Percentiles rank a stretch among this genome's conserved stretches.
Evolutionary conservation across 2,797 vertebrate genomes (phyloP).

Genomic region (Onychomys torridus): DNA sequence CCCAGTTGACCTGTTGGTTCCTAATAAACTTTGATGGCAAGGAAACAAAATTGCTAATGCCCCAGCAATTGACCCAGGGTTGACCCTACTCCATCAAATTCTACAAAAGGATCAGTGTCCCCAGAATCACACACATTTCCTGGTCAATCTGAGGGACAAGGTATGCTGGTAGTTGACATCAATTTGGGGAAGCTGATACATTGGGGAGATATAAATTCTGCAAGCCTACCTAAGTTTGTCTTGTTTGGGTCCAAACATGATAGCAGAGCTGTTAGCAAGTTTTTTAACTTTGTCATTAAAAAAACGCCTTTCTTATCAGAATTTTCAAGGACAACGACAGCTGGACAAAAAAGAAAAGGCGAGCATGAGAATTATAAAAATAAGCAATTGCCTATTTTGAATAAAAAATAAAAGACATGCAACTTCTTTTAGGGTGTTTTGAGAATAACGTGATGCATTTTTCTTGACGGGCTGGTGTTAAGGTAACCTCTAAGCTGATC

Average conservation of each 20-base stretch:
- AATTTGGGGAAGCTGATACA: not conserved
- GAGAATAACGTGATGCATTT: constrained; percentile 72
- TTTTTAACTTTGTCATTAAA: constrained; percentile 81
- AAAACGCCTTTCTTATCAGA: constrained; percentile 73
- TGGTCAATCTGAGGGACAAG: not conserved
- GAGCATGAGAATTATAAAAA: constrained; percentile 69
- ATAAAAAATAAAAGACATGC: constrained; percentile 58
- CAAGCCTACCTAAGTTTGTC: constrained; percentile 53
- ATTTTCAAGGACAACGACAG: constrained; percentile 75
- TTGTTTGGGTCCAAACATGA: constrained; percentile 48
- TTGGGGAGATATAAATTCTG: constrained; percentile 58
- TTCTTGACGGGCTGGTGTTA: constrained; percentile 80
- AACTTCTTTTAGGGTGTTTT: constrained; percentile 75
- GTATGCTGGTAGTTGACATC: constrained; percentile 15
- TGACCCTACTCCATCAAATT: constrained; percentile 61
- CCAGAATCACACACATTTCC: constrained; percentile 62
- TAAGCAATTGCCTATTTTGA: constrained; percentile 68
- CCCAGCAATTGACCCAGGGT: constrained; percentile 61
- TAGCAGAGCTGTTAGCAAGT: constrained; percentile 50
- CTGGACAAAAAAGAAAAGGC: constrained; percentile 76
- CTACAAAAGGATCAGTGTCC: constrained; percentile 49
- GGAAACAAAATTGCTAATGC: constrained; percentile 68
- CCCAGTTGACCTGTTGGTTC: constrained; percentile 53
- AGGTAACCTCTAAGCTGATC: constrained; percentile 77
- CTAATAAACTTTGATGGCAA: constrained; percentile 72